Conservation (phyloP, 2,113 vertebrate genomes). For the Myocastor coypus region DNA sequence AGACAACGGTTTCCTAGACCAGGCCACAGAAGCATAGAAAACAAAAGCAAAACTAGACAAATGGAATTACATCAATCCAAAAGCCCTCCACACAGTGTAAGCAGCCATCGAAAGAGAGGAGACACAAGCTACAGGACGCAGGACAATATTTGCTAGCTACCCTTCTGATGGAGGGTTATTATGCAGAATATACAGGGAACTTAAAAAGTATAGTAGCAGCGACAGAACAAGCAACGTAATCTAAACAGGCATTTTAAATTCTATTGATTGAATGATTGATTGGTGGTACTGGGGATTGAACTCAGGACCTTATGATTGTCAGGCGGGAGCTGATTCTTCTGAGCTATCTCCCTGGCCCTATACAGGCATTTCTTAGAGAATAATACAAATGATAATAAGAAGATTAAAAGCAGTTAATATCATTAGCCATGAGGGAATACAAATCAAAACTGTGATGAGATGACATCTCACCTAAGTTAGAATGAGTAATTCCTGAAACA, state of each 20-base stretch:
- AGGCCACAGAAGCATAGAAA: background rate
- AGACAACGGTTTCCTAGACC: background rate
- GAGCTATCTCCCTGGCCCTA: too few relatives aligned
- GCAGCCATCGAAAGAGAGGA: background rate
- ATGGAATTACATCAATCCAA: background rate
- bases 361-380: background rate
- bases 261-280: too few relatives aligned
- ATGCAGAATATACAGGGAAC: background rate
- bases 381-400: background rate
- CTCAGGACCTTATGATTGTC: too few relatives aligned
- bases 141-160: background rate
- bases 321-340: too few relatives aligned
- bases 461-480: background rate
- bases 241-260: too few relatives aligned
- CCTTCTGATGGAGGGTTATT: background rate
- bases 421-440: background rate
- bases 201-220: background rate
- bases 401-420: background rate
- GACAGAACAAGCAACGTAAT: background rate
- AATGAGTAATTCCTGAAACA: background rate
- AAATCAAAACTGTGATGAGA: background rate
- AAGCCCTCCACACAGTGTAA: background rate
- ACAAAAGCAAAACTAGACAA: background rate
- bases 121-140: background rate
- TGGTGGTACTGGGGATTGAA: too few relatives aligned